Evolutionary conservation across 2,113 vertebrate species (phyloP), one percentile per base, ranked within the genome.

Genomic region (Leucopsar rothschildi): DNA sequence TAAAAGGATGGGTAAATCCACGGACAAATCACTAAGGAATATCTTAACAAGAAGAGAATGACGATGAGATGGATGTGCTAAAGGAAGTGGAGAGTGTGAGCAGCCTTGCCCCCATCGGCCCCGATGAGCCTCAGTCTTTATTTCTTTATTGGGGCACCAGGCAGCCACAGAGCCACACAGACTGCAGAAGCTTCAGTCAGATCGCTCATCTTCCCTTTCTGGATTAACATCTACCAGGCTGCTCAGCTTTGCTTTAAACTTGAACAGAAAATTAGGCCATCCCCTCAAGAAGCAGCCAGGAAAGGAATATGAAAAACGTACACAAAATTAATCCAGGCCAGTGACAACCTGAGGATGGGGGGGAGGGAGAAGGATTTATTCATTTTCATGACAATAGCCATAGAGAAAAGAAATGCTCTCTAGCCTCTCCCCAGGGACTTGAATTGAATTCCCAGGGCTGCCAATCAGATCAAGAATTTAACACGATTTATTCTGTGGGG

Each of bases 401-500:
- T 22, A 84, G 75, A 97, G 94, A 92, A 97, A 95, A 96, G 88
- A 88, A 93, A 94, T 31, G 70, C 63, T 95, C 79, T 88, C 76
- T 77, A 93, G 88, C 56, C 57, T 96, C 87, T 95, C 95, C 79
- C 73, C 33, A 25, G 96, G 85, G 96, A 96, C 86, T 47, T 88
- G 84, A 94, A 88, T 91, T 89, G 93, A 95, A 97, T 97, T 96
- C 96, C 88, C 97, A 84, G 59, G 80, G 92, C 96, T 97, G 96
- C 94, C 96, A 97, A 97, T 97, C 97, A 97, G 94, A 96, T 92
- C 88, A 91, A 85, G 89, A 97, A 95, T 96, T 91, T 87, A 96
- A 92, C 89, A 92, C 69, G 81, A 92, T 93, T 92, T 96, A 94
- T 97, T 95, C 94, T 86, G 89, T 81, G 88, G 93, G 85, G 93